Evolutionary conservation across 2,888 invertebrate species (phyloP), one percentile per base, ranked within the genome.

Genomic region (Machimus atricapillus): DNA sequence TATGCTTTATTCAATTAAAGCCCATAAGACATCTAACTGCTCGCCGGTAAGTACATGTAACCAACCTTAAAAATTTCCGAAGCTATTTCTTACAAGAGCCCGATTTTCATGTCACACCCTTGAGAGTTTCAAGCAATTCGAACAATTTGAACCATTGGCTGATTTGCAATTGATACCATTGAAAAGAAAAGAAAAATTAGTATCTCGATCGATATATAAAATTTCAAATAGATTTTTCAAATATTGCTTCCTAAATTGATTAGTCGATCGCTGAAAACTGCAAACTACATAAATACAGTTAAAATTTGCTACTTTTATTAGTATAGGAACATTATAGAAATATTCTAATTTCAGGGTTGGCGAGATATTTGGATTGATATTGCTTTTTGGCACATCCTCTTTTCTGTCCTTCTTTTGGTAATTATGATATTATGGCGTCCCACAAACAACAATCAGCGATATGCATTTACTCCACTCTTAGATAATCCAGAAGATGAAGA

Each of bases 341-440:
- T 19, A 52, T 76, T 23, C 58, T 85, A 19, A 43, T 78, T 78
- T 87, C 90, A 96, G 95, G 96, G 96, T 89, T 98, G 98, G 98
- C 96, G 96, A 90, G 96, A 97, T 90, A 94, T 97, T 89, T 99
- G 98, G 98, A 93, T 98, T 90, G 98, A 98, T 91, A 97, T 97
- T 89, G 98, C 97, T 3, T 98, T 97, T 92, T 98, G 98, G 98
- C 98, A 98, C 93, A 94, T 98, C 52, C 93, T 98, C 87, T 98
- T 99, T 93, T 97, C 97, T 19, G 94, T 96, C 89, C 95, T 99
- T 87, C 94, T 99, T 34, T 93, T 97, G 56, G 97, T 97, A 46
- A 98, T 99, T 90, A 98, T 98, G 97, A 95, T 98, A 88, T 94
- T 98, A 88, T 98, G 98, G 98, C 94, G 98, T 89, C 98, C 98